These are phyloP conservation scores for Falco berigora DNA, from an alignment of 2,797 vertebrate species.

Conservation along the genomic window DNA sequence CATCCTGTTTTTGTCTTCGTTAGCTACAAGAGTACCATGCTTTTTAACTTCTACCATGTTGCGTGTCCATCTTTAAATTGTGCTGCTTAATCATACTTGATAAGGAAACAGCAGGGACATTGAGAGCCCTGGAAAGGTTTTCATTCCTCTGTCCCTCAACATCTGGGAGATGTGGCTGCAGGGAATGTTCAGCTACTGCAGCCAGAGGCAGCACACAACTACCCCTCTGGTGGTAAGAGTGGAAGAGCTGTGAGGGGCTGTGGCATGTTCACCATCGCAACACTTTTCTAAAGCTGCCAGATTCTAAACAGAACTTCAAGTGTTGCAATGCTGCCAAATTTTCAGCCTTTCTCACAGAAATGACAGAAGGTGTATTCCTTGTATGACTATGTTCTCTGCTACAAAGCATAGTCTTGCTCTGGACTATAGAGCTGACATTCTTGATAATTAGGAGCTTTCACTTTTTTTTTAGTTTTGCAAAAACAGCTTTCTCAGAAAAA, in stretches of 20 bases:
- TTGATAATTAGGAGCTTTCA: not conserved
- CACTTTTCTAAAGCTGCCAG: not conserved
- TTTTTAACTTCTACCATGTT: not conserved
- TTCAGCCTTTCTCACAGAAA: not conserved
- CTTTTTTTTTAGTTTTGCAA: not conserved
- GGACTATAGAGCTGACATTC: not conserved
- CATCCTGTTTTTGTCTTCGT: not conserved
- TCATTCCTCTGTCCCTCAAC: not conserved
- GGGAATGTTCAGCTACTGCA: not conserved
- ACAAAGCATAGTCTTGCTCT: not conserved
- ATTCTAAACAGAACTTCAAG: not conserved
- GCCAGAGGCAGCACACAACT: not conserved
- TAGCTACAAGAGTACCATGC: not conserved
- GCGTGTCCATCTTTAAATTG: not conserved
- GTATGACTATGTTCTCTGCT: not conserved
- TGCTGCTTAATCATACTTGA: not conserved
- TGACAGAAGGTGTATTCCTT: not conserved
- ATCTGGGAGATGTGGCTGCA: not conserved
- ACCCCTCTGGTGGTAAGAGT: not conserved
- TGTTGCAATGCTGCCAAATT: not conserved
- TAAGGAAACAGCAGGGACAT: not conserved
- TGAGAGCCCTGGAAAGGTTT: not conserved
- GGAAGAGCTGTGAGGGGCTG: not conserved
- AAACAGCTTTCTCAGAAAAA: not conserved
- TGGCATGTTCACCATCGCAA: not conserved